Percentiles rank a stretch among this genome's conserved stretches.
Evolutionary conservation across 37 sponge, comb jelly and placozoan genomes (phyloP).

Genomic region (Chondrilla cf. caribensis): DNA sequence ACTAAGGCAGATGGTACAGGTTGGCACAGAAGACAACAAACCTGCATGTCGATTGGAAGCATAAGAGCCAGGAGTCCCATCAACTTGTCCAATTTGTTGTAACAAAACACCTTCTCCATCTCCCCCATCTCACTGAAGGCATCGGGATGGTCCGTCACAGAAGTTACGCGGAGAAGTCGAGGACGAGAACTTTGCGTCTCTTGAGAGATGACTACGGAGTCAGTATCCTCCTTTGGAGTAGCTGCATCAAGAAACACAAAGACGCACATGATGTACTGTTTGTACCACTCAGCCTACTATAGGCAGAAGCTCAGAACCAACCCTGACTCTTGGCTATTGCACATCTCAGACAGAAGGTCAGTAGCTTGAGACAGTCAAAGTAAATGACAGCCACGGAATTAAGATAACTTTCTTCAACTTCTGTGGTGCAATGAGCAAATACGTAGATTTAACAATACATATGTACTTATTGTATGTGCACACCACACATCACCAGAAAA

Average conservation of each 20-base stretch:
- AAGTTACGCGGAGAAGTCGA: not conserved
- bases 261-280: not conserved
- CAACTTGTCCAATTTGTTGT: conserved; percentile 7
- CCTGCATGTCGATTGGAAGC: conserved; percentile 38
- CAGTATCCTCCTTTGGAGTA: not conserved
- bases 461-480: not conserved
- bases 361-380: conserved; percentile 46
- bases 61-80: conserved; percentile 52
- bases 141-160: conserved; percentile 6
- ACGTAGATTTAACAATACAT: not conserved
- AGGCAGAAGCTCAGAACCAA: no score
- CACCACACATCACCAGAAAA: not conserved
- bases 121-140: conserved; percentile 17
- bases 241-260: not conserved
- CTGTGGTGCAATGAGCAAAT: not conserved
- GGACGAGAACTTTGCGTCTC: no score
- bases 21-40: no score
- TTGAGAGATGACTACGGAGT: no score
- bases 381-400: conserved; percentile 8
- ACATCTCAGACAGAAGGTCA: conserved; percentile 38
- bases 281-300: not conserved
- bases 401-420: not conserved
- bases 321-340: no score
- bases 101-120: conserved; percentile 45
- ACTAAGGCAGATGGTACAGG: no score